Conservation (phyloP, 2,797 vertebrate genomes). For the Poliocrania exsul region DNA sequence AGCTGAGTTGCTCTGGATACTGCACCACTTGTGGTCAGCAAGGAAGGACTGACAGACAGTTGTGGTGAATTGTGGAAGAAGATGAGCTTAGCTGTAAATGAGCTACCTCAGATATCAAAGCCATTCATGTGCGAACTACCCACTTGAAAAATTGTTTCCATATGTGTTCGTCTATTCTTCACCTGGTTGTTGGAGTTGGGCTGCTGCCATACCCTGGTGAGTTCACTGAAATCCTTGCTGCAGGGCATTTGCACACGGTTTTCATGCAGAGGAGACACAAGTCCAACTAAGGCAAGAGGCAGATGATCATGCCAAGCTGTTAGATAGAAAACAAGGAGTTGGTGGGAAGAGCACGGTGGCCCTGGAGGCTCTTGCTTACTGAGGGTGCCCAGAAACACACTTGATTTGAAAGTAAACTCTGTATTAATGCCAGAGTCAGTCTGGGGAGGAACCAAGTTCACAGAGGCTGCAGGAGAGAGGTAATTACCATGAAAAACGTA, state of each 20-base stretch:
- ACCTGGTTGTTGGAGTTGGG: rapidly evolving
- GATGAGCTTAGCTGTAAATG: not conserved
- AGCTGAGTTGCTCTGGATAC: not conserved
- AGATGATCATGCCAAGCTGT: not conserved
- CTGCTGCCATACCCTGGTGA: not conserved
- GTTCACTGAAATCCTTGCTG: not conserved
- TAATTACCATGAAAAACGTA: not conserved
- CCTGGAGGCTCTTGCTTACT: not conserved
- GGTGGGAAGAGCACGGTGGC: not conserved
- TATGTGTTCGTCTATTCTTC: rapidly evolving
- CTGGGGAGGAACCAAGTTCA: not conserved
- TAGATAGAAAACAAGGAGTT: not conserved
- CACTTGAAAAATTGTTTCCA: not conserved
- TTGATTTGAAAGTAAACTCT: not conserved
- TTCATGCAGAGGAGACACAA: not conserved
- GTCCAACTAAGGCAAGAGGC: not conserved
- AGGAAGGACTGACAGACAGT: rapidly evolving
- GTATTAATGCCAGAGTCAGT: not conserved
- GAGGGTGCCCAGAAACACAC: not conserved
- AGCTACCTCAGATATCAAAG: not conserved
- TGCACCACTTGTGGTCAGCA: not conserved
- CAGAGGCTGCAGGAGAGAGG: not conserved
- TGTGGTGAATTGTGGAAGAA: not conserved
- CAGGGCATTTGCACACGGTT: not conserved
- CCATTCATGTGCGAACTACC: rapidly evolving